Percentiles rank a stretch among this genome's conserved stretches.
Evolutionary conservation across 2,797 vertebrate genomes (phyloP).

Genomic region (Schizopygopsis malacanthus): DNA sequence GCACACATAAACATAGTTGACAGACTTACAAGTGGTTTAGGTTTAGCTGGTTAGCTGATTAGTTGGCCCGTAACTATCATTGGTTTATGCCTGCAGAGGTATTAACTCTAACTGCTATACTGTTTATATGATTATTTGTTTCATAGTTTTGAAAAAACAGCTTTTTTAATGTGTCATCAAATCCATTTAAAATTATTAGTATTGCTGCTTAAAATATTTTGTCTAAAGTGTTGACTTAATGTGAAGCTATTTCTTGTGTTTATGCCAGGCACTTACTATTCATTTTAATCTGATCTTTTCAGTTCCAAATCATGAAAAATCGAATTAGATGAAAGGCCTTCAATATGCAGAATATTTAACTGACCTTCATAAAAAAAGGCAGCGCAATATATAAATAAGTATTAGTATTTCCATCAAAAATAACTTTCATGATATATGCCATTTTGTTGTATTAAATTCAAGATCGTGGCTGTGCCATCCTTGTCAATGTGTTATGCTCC

Average conservation of each 20-base stretch:
- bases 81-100: not conserved
- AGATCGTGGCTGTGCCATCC: not conserved
- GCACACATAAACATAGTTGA: not conserved
- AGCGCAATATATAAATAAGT: not conserved
- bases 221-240: not conserved
- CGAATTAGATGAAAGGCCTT: not conserved
- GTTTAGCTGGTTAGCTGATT: not conserved
- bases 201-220: not conserved
- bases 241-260: not conserved
- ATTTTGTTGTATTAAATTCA: not conserved
- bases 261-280: not conserved
- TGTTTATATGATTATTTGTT: not conserved
- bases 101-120: not conserved
- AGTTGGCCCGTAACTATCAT: too few relatives aligned
- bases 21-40: not conserved
- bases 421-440: not conserved
- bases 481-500: constrained; percentile 26
- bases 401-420: not conserved
- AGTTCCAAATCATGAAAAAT: not conserved
- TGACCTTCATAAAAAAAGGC: not conserved
- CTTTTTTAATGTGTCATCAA: not conserved
- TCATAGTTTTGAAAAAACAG: too few relatives aligned
- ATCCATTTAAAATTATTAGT: not conserved
- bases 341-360: not conserved
- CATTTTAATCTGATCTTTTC: not conserved